Evolutionary conservation across 2,113 vertebrate species (phyloP), one percentile per base, ranked within the genome.

Genomic region (Trochalopteron elliotii): DNA sequence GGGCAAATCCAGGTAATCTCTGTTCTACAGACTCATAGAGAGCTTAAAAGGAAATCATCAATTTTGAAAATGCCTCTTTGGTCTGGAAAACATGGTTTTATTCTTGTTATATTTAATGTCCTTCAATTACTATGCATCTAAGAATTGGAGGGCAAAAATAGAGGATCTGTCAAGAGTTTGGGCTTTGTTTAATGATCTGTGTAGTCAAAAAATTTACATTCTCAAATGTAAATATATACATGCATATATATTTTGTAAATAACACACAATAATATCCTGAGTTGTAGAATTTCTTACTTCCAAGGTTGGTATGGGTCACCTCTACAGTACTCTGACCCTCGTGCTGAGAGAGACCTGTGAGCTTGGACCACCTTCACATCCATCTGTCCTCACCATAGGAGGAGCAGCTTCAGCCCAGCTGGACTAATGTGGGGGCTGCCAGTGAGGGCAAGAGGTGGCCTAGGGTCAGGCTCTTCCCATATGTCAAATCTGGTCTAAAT

Each of bases 1-100:
- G 86, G 90, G 83, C 55, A 96, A 96, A 93, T 50, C 27, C 93
- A 93, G 80, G 93, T 77, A 92, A 92, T 90, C 80, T 93, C 45
- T 42, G 33, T 67, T 94, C 45, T 87, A 42, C 80, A 96, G 86
- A 50, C 15, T 59, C 60, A 83, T 67, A 47, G 64, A 68, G 22
- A 87, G 33, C 30, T 59, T 63, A 60, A 90, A 89, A 86, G 30
- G 47, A 89, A 90, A 75, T 35, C 3, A 90, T 63, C 35, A 52
- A 70, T 86, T 94, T 90, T 24, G n/a, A 89, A 88, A 67, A 78
- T 71, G 44, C 8, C 39, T 77, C 47, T 52, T 86, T 77, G 33
- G 35, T 77, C 68, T 81, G 55, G 27, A 83, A 95, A 94, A 89
- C 47, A 90, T 6, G 42, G 44, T 35, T 74, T 61, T 77, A 65